Base-by-base conservation (phyloP, 2,888 invertebrate species). In the Luperina nickerlii region DNA sequence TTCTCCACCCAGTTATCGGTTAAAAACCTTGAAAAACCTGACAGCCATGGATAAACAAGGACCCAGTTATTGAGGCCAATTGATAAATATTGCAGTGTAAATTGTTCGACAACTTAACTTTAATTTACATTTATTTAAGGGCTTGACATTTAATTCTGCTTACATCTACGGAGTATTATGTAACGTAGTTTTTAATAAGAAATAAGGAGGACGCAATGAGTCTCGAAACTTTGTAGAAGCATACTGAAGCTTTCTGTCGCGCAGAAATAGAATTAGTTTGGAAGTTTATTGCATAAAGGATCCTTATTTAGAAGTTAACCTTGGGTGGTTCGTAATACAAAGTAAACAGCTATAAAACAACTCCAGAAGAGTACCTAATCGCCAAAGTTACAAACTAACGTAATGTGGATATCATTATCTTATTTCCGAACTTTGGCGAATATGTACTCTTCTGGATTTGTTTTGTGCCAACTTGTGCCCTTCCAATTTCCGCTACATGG, bases 51-150 rank as follows among this genome's bases (percentile, higher is more conserved):
- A 81, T 77, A 79, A 82, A 79, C 74, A 80, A 78, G 81, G 78
- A 82, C 57, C 67, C 68, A 27, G 68, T 32, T 78, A 87, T 87
- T 87, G 84, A 88, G 88, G 88, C 71, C 89, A 82, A 82, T 78
- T 80, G 88, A 88, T 87, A 83, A 81, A 81, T 85, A 77, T 77
- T 85, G 74, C 85, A 72, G 24, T 65, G 60, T 75, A 76, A 84
- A 86, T 81, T 87, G 75, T 62, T 76, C 76, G 72, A 72, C 78
- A 62, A 74, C 32, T 82, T 72, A 57, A 82, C 57, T 67, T 76
- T 42, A 66, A 57, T 85, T 78, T 69, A 67, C 51, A 74, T 77
- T 81, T 74, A 71, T 84, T 75, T 84, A 45, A 69, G 84, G 65
- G 72, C 11, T 38, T 78, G 78, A 70, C 70, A 77, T 83, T 81